Conservation (phyloP, 2,113 vertebrate genomes). For the Catharus fuscescens region DNA sequence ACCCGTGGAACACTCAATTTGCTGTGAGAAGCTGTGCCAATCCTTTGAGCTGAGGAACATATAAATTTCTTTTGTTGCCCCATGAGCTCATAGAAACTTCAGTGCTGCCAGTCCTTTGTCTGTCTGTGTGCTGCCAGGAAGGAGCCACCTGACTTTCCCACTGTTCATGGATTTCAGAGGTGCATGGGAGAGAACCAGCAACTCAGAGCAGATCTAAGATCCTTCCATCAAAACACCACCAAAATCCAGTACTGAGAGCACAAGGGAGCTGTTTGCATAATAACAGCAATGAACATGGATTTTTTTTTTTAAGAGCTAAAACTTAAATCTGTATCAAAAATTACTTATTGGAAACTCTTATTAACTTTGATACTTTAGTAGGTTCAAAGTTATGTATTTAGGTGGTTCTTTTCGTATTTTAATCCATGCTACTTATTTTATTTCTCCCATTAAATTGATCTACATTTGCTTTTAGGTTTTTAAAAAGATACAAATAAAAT, state of each 20-base stretch:
- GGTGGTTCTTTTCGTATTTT: rapidly evolving
- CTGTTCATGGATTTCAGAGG: not conserved
- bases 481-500: not conserved
- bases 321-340: not conserved
- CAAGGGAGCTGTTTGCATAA: not conserved
- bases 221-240: not conserved
- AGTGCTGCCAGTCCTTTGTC: not conserved
- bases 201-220: not conserved
- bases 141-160: not conserved
- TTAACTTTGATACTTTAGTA: not conserved
- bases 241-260: not conserved
- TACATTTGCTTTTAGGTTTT: not conserved
- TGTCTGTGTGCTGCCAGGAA: not conserved
- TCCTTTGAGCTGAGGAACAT: not conserved
- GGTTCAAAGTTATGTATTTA: not conserved
- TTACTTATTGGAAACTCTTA: not conserved
- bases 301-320: not conserved
- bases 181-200: not conserved
- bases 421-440: not conserved
- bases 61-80: not conserved
- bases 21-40: not conserved
- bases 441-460: not conserved
- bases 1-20: not conserved
- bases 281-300: not conserved
- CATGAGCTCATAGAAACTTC: not conserved